Evolutionary conservation across 2,113 vertebrate species (phyloP), one percentile per base, ranked within the genome.

Genomic region (Thalassarche chlororhynchos): DNA sequence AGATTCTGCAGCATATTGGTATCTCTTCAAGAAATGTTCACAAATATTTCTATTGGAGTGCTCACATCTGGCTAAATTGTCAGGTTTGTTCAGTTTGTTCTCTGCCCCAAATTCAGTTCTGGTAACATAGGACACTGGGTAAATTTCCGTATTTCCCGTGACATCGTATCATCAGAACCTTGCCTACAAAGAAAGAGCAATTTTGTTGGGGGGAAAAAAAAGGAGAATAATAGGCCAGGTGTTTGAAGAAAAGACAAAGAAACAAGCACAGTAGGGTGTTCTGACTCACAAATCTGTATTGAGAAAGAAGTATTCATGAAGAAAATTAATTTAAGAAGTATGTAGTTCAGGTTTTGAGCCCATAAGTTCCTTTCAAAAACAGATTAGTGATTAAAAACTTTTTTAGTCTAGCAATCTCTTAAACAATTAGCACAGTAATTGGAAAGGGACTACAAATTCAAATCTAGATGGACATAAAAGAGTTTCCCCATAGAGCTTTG

Each of bases 311-410:
- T 98, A 98, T 98, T 98, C 98, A 98, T 86, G 94, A 97, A 98
- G 98, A 98, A 98, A 98, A 98, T 98, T 98, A 98, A 98, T 98
- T 98, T 98, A 98, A 97, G 96, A 98, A 98, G 98, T 98, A 98
- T 98, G 98, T 97, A 95, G 98, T 94, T 98, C 94, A 88, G 94
- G 93, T 96, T 98, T 95, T 95, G 95, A 97, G 93, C 82, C 95
- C 88, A 76, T 97, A 97, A 97, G 96, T 95, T 97, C 96, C 95
- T 97, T 98, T 98, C 96, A 98, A 96, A 96, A 98, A 98, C 94
- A 98, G 98, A 98, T 98, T 98, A 98, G 97, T 90, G 97, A 98
- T 98, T 98, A 98, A 97, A 98, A 97, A 95, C 84, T 95, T 95
- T 96, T 98, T 98, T 96, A 98, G 97, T 98, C 95, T 98, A 95